phyloP scores from a whole-genome alignment of 2,113 vertebrate genomes.

The Quiscalus mexicanus region DNA sequence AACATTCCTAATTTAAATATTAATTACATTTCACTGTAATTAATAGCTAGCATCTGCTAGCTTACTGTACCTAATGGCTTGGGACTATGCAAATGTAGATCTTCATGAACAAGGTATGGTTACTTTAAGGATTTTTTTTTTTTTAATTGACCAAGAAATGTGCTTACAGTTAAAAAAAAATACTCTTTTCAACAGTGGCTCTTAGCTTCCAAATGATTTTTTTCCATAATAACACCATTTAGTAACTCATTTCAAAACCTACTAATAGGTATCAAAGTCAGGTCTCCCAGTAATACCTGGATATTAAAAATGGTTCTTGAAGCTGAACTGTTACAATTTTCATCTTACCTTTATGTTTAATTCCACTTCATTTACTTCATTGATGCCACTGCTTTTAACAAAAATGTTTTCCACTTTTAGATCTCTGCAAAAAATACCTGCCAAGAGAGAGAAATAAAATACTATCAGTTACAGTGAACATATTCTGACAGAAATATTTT shows the following conservation, averaged over 20 bases:
- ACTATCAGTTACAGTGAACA: neutral
- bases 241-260: constrained; percentile 48
- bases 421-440: constrained; percentile 86
- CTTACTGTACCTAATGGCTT: constrained; percentile 54
- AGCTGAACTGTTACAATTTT: constrained; percentile 3
- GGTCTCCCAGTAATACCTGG: constrained; percentile 5
- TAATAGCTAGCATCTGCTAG: constrained; percentile 24
- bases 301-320: constrained; percentile 42
- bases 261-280: constrained; percentile 42
- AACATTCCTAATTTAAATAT: constrained; percentile 60
- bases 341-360: constrained; percentile 86
- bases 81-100: constrained; percentile 14
- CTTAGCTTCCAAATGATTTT: constrained; percentile 39
- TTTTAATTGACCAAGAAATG: neutral
- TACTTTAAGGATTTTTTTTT: neutral
- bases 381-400: constrained; percentile 81
- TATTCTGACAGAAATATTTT: constrained; percentile 50
- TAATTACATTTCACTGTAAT: constrained; percentile 55
- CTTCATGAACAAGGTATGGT: neutral
- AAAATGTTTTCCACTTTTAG: constrained; percentile 93
- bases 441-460: constrained; percentile 52
- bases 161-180: neutral
- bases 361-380: constrained; percentile 73
- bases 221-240: constrained; percentile 42
- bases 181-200: neutral